Conservation (phyloP, 1,140 invertebrate species). For the Acyrthosiphon pisum region DNA sequence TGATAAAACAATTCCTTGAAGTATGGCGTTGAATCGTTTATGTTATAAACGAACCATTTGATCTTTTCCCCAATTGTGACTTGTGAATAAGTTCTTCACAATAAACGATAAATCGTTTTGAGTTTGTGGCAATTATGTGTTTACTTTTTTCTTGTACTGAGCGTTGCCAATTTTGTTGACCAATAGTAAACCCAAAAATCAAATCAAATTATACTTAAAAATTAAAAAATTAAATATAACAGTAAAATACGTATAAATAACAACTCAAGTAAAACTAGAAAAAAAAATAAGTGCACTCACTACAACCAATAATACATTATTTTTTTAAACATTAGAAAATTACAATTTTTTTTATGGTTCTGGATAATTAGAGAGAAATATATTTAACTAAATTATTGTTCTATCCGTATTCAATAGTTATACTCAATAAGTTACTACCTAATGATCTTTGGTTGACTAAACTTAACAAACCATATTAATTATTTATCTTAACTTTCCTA, state of each 20-base stretch:
- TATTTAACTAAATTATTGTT: background rate
- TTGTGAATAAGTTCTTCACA: background rate
- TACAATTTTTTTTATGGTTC: background rate
- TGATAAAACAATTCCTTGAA: background rate
- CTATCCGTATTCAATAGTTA: background rate
- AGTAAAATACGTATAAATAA: background rate
- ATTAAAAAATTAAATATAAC: too few relatives aligned
- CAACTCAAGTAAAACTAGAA: background rate
- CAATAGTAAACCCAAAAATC: background rate
- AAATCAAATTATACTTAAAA: background rate
- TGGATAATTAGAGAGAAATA: background rate
- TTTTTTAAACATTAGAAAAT: background rate
- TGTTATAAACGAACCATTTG: background rate
- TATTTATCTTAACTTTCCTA: background rate
- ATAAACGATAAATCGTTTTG: background rate
- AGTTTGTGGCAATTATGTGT: background rate
- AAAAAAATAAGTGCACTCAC: background rate
- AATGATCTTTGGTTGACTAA: background rate
- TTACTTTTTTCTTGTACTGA: background rate
- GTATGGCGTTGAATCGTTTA: background rate
- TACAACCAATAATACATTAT: background rate
- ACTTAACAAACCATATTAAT: background rate
- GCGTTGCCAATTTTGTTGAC: background rate
- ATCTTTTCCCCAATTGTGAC: accelerated
- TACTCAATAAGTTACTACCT: background rate